Evolutionary conservation across 2,113 vertebrate species (phyloP), one percentile per base, ranked within the genome.

Genomic region (Rhynchomys soricoides): DNA sequence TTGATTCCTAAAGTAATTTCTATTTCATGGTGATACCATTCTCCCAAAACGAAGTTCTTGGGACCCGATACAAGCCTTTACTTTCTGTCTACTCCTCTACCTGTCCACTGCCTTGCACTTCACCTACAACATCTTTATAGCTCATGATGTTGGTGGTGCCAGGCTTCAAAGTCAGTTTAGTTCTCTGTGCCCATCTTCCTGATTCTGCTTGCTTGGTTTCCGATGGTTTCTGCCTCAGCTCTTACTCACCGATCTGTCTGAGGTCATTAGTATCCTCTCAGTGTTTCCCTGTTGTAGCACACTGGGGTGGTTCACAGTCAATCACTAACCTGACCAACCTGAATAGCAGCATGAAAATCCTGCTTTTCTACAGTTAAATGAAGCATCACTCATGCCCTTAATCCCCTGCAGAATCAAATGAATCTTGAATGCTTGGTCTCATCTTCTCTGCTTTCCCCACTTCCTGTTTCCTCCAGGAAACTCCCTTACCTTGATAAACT

Each of bases 391-490:
- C 55, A 34, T 70, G 64, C 81, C 26, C 37, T 73, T 40, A 59
- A 40, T 0, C 5, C 50, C 45, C 3, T 6, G 0, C 2, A 8
- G 3, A 12, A 71, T 5, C 26, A 79, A 29, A 3, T 21, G 45
- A 62, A 88, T 64, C 15, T 13, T 26, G 34, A 59, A 66, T 71
- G 26, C 21, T 62, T 45, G 16, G 15, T 45, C 1, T 50, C 21
- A 78, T 24, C 81, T 55, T 57, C 16, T 19, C 62, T 81, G 17
- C 3, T 52, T 59, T 22, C n/a, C 31, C 5, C 13, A 40, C 2
- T 79, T 7, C 19, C 50, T 82, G 43, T 19, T 79, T 90, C 73
- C 71, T 79, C 7, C 55, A 12, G 29, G 43, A 57, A 26, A 31
- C 29, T 68, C 64, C 4, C 73, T n/a, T 13, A 9, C 24, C 37